Evolutionary conservation across 1,140 invertebrate genomes (phyloP), one percentile per base, ranked within the genome.

Genomic region (Watersipora subatra): DNA sequence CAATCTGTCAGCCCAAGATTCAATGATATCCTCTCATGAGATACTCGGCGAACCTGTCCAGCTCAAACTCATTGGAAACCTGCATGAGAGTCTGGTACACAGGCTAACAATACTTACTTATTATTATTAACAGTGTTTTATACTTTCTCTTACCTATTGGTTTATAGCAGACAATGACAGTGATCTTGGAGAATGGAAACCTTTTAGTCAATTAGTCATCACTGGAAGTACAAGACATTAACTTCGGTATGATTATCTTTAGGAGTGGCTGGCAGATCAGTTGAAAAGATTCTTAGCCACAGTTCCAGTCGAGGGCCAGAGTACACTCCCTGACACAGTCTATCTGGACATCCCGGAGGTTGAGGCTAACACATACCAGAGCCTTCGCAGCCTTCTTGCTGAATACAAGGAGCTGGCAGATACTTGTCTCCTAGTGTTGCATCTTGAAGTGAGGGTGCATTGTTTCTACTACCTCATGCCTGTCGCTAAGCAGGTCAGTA

Each of bases 401-500:
- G 88, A 90, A 66, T 93, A 94, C 72, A 87, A 92, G 73, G 89
- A 93, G 69, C 83, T 96, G 57, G 87, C 91, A 0, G 89, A 96
- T 73, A 93, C 89, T 30, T 94, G 92, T 76, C 83, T 97, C 34
- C 77, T 97, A 20, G 86, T 96, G 28, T 77, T 97, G 26, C 93
- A 97, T 83, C 82, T 97, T 69, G 93, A 97, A 83, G 89, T 92
- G 57, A 85, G 93, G 66, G 91, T 96, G 28, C 92, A 95, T 74
- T 96, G 92, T 77, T 96, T 96, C 78, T 91, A 92, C 78, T 93
- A 93, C 81, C 81, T 97, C 55, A 76, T 89, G 58, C 87, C 87
- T 1, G 81, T 88, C 57, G 84, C 85, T n/a, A 84, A 86, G 71
- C 83, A 84, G 82, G 81, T 80, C 68, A 34, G 65, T 66, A n/a